A percentile compares a stretch with the other conserved stretches of the same genome.
Conservation (phyloP, 2,113 vertebrate genomes). For the Anser brachyrhynchus region DNA sequence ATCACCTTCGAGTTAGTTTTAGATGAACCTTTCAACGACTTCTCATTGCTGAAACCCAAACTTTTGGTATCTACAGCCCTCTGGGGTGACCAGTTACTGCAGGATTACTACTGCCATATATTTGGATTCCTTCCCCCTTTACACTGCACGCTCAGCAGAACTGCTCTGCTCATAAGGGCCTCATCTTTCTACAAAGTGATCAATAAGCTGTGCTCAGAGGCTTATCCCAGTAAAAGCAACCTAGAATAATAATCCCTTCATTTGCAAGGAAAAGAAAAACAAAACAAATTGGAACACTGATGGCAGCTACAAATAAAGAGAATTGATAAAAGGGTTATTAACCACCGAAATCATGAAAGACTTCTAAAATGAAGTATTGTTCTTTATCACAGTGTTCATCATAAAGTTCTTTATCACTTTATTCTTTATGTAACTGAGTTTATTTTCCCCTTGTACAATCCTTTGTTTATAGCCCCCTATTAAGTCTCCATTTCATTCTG, state of each 20-base stretch:
- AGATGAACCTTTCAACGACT: neutral
- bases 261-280: neutral
- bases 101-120: neutral
- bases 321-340: neutral
- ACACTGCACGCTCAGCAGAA: neutral
- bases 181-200: neutral
- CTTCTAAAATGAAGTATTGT: neutral
- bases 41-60: neutral
- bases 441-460: neutral
- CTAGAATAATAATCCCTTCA: neutral
- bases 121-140: neutral
- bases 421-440: neutral
- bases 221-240: neutral
- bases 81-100: neutral
- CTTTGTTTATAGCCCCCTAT: neutral
- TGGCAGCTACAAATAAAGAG: neutral
- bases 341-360: neutral
- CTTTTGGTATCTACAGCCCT: neutral
- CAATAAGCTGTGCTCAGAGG: neutral
- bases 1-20: neutral
- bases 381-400: neutral
- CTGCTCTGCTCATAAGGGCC: neutral
- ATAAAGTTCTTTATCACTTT: too few relatives aligned
- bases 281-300: neutral
- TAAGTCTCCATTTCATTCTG: neutral